Evolutionary conservation across 2,797 vertebrate species (phyloP), one percentile per base, ranked within the genome.

Genomic region (Sphenopsis melanotis): DNA sequence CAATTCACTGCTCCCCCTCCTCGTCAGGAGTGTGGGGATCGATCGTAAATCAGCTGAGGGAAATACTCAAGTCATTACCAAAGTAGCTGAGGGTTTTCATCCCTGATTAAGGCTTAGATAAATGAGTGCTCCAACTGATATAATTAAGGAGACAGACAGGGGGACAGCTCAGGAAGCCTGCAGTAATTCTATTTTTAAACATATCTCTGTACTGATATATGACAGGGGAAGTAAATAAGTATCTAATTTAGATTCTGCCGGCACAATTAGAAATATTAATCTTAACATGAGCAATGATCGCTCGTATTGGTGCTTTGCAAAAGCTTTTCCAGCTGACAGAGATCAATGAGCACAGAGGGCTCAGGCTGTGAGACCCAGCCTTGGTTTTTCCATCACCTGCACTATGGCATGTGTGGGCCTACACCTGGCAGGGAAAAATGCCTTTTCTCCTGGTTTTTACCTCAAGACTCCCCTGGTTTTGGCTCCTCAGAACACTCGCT

Each of bases 211-310:
- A 21, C 90, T 81, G 92, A 95, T 91, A 49, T 83, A 88, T 92
- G 76, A 77, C 34, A 55, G 83, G 71, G 92, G 83, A 89, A 91
- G 94, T 96, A 97, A 97, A 96, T 96, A 95, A 93, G 87, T 81
- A 74, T 56, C 93, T 96, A 76, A 97, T 97, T 97, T 90, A 90
- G 95, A 97, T 97, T 94, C 94, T 75, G 65, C 75, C 50, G 34
- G 94, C 89, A 76, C 87, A 97, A 97, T 95, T 94, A 96, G 87
- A 94, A 95, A 81, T 95, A 97, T 97, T 95, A 95, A 96, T 97
- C 92, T 95, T 65, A 63, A 85, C 37, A 14, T 85, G 93, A 95
- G 91, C 53, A 63, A 90, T 36, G 81, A 87, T 41, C 1, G 19
- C 41, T 92, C 93, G 37, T 4, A 55, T 7, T 41, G 80, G 64